Conservation (phyloP, 2,888 invertebrate genomes). For the Leptinotarsa haldemani region DNA sequence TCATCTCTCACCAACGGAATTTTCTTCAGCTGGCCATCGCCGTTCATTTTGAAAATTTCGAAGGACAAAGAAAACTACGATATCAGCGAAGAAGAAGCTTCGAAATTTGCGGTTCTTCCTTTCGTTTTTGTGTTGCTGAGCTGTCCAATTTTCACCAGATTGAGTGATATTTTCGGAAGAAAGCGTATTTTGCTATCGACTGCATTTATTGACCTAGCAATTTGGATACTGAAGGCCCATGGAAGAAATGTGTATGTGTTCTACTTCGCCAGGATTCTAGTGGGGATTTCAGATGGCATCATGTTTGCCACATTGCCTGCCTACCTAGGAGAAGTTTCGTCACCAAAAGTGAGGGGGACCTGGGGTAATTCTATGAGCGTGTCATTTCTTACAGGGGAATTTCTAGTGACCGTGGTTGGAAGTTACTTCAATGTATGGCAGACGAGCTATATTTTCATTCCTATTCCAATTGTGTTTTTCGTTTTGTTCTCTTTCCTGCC, state of each 20-base stretch:
- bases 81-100: constrained; percentile 58
- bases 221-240: constrained; percentile 51
- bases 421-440: constrained; percentile 55
- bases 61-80: constrained; percentile 53
- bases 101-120: constrained; percentile 58
- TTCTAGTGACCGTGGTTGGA: constrained; percentile 64
- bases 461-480: constrained; percentile 49
- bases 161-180: constrained; percentile 56
- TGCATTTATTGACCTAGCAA: constrained; percentile 52
- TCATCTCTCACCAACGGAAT: constrained; percentile 51
- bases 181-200: constrained; percentile 53
- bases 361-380: constrained; percentile 57
- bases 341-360: constrained; percentile 55
- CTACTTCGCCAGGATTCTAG: constrained; percentile 53
- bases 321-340: constrained; percentile 57
- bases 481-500: constrained; percentile 52
- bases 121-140: constrained; percentile 52
- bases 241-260: constrained; percentile 54
- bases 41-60: constrained; percentile 57
- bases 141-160: constrained; percentile 49
- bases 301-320: constrained; percentile 53
- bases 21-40: constrained; percentile 57
- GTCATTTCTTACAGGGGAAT: constrained; percentile 52
- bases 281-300: constrained; percentile 54
- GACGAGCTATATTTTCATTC: constrained; percentile 37